phyloP scores from a whole-genome alignment of 1,140 invertebrate species.

The Neodiprion fabricii region DNA sequence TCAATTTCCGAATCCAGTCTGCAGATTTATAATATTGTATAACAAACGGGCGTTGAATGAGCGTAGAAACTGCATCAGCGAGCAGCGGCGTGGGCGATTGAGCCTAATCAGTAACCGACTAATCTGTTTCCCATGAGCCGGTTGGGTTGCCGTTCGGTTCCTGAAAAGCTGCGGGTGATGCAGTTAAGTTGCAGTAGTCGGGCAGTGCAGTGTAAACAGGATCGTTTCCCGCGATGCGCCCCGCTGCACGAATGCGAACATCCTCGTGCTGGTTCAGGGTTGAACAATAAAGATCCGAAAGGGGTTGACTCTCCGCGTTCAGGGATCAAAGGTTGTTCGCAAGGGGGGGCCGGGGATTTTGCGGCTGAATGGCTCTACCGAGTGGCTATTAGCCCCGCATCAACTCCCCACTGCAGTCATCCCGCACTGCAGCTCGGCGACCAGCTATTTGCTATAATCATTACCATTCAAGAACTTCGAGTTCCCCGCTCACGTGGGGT shows the following conservation, averaged over 20 bases:
- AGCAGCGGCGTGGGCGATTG: too few relatives aligned
- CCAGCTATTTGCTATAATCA: conserved; percentile 56
- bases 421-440: conserved; percentile 28
- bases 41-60: too few relatives aligned
- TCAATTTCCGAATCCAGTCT: too few relatives aligned
- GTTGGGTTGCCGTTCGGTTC: neutral
- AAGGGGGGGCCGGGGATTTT: conserved; percentile 43
- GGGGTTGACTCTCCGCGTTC: conserved; percentile 48
- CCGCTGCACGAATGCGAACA: neutral
- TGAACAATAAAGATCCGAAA: conserved; percentile 49
- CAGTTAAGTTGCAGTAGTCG: neutral
- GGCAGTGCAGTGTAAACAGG: neutral
- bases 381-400: conserved; percentile 55
- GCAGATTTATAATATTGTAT: too few relatives aligned
- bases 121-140: neutral
- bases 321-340: conserved; percentile 53
- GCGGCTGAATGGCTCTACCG: conserved; percentile 49
- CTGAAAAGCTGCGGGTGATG: neutral
- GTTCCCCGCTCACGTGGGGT: conserved; percentile 12
- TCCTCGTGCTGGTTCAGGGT: conserved; percentile 16
- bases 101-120: neutral
- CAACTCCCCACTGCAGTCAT: conserved; percentile 9
- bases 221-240: neutral
- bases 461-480: conserved; percentile 52
- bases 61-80: too few relatives aligned